Percentiles rank a stretch among this genome's conserved stretches.
Conservation (phyloP, 1,140 invertebrate species). For the Dolichoris vasculosae region DNA sequence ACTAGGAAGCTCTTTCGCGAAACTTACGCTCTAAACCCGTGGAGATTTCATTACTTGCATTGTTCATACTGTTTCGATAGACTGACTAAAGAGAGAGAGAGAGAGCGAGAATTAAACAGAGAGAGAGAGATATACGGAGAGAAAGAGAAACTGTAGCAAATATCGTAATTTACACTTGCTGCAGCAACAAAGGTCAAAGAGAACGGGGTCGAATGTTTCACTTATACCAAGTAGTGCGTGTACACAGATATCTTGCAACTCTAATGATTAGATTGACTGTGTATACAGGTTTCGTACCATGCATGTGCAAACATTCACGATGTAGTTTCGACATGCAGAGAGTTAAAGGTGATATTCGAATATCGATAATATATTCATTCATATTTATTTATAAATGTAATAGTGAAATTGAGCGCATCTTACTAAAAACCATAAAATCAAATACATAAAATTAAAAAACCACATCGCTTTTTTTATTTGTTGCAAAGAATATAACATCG, state of each 20-base stretch:
- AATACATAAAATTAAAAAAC: too few relatives aligned
- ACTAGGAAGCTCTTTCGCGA: background rate
- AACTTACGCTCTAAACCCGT: background rate
- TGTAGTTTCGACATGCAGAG: background rate
- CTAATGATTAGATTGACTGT: slow-evolving; percentile 5
- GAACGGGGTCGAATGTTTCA: slow-evolving; percentile 18
- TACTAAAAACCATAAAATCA: too few relatives aligned
- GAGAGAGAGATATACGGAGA: background rate
- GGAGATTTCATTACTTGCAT: slow-evolving; percentile 44
- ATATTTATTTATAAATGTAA: background rate
- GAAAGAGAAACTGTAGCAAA: slow-evolving; percentile 8
- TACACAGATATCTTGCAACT: background rate
- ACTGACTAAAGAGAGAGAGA: background rate
- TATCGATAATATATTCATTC: background rate
- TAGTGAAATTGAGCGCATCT: background rate
- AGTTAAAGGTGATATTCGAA: background rate
- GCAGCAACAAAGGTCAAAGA: slow-evolving; percentile 42
- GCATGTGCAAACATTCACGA: background rate
- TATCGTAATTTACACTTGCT: slow-evolving; percentile 44
- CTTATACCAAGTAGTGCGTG: background rate
- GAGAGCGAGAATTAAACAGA: background rate
- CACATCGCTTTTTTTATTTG: too few relatives aligned
- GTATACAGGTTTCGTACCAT: background rate
- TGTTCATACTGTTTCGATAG: background rate
- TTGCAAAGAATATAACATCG: too few relatives aligned